phyloP scores from a whole-genome alignment of 2,888 invertebrate genomes.

The Amphimallon solstitiale region DNA sequence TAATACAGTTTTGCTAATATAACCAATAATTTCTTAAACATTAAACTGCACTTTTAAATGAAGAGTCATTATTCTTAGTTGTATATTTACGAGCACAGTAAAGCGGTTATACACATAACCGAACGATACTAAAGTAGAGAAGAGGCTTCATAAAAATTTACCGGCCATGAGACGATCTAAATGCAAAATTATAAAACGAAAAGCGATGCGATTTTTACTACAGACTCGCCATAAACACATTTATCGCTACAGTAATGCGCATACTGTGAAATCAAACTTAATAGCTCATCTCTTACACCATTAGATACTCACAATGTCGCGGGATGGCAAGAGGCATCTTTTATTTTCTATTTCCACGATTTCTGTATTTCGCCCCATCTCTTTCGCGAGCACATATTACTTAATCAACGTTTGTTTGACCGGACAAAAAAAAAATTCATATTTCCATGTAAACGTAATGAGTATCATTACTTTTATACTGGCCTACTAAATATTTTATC shows the following conservation, averaged over 20 bases:
- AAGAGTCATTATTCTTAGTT: too few relatives aligned
- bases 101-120: too few relatives aligned
- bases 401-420: neutral
- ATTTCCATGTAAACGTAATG: neutral
- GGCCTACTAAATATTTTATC: constrained; percentile 21
- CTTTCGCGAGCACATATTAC: neutral
- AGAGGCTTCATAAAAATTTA: too few relatives aligned
- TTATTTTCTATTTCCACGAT: constrained; percentile 18
- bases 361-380: neutral
- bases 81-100: too few relatives aligned
- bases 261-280: constrained; percentile 1
- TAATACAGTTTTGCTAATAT: too few relatives aligned
- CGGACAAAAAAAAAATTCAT: neutral
- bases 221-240: neutral
- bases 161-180: too few relatives aligned
- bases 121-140: too few relatives aligned
- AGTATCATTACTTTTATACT: constrained; percentile 21
- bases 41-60: too few relatives aligned
- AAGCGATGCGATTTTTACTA: neutral
- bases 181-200: neutral
- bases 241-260: neutral
- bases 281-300: neutral
- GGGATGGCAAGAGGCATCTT: neutral
- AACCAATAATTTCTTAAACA: too few relatives aligned
- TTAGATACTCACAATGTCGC: neutral